Percentiles rank a stretch among this genome's conserved stretches.
These are phyloP conservation scores for Cataglyphis livida DNA, from an alignment of 2,888 invertebrate genomes.

Conservation along the genomic window DNA sequence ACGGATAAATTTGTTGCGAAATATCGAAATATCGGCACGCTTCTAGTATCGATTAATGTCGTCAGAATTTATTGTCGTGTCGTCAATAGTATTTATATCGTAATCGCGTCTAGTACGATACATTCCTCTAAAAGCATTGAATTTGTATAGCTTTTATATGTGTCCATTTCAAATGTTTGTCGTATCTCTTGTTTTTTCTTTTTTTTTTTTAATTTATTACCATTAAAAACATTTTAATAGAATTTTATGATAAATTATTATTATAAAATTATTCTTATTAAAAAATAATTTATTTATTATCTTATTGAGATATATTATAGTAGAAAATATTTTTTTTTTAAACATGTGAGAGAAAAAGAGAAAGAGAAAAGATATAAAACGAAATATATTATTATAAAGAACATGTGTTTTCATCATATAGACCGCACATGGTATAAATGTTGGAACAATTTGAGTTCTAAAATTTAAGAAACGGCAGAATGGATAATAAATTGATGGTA, in stretches of 20 bases:
- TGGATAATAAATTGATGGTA: conserved; percentile 25
- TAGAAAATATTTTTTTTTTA: background rate
- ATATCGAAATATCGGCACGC: conserved; percentile 43
- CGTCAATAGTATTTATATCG: conserved; percentile 43
- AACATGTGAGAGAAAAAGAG: background rate
- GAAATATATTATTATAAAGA: background rate
- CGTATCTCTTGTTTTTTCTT: too few species aligned
- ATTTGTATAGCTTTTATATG: conserved; percentile 15
- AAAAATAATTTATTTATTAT: background rate
- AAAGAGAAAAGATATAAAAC: too few species aligned
- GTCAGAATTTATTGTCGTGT: conserved; percentile 49
- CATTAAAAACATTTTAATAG: background rate
- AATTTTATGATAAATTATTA: background rate
- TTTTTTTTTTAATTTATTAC: background rate
- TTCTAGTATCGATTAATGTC: conserved; percentile 45
- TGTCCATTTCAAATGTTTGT: conserved; percentile 6
- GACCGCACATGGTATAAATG: background rate
- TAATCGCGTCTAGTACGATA: background rate
- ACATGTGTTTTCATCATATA: background rate
- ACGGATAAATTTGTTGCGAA: conserved; percentile 62
- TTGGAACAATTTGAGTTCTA: conserved; percentile 1
- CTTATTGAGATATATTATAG: background rate
- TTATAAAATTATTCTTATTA: background rate
- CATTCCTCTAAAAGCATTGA: conserved; percentile 25
- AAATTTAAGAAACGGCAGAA: conserved; percentile 15